Percentiles rank a stretch among this genome's conserved stretches.
phyloP scores from a whole-genome alignment of 2,113 vertebrate species.

The Leuciscus idus region DNA sequence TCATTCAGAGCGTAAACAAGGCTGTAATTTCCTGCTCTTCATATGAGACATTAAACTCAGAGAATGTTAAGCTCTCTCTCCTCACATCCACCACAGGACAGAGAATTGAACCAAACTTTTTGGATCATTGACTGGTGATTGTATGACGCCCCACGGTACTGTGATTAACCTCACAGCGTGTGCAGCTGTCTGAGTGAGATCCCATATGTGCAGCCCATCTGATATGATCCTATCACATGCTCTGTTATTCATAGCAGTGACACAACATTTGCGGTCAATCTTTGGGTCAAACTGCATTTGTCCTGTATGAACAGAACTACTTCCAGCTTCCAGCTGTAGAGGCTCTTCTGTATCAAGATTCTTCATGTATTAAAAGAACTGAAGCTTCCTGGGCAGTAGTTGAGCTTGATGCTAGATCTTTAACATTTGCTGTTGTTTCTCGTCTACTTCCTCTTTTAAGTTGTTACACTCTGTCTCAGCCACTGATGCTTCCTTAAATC shows the following conservation, averaged over 20 bases:
- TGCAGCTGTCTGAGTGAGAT: conserved; percentile 36
- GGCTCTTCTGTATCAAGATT: not conserved
- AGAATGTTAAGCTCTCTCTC: conserved; percentile 56
- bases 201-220: conserved; percentile 34
- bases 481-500: conserved; percentile 13
- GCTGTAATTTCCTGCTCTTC: conserved; percentile 66
- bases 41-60: conserved; percentile 60
- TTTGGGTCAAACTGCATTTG: not conserved
- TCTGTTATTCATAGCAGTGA: not conserved
- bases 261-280: not conserved
- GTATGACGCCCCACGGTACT: not conserved
- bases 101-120: conserved; percentile 5
- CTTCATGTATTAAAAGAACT: not conserved
- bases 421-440: conserved; percentile 26
- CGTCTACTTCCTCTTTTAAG: conserved; percentile 10
- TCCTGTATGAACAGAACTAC: not conserved
- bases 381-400: not conserved
- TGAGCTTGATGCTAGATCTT: not conserved
- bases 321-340: not conserved
- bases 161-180: conserved; percentile 43
- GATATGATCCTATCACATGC: conserved; percentile 30
- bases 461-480: not conserved
- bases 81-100: not conserved
- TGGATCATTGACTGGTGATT: conserved; percentile 27
- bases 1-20: conserved; percentile 49